Percentiles rank a stretch among this genome's conserved stretches.
These are phyloP conservation scores for Scaptomyza reducta DNA, from an alignment of 2,888 invertebrate genomes.

Conservation along the genomic window DNA sequence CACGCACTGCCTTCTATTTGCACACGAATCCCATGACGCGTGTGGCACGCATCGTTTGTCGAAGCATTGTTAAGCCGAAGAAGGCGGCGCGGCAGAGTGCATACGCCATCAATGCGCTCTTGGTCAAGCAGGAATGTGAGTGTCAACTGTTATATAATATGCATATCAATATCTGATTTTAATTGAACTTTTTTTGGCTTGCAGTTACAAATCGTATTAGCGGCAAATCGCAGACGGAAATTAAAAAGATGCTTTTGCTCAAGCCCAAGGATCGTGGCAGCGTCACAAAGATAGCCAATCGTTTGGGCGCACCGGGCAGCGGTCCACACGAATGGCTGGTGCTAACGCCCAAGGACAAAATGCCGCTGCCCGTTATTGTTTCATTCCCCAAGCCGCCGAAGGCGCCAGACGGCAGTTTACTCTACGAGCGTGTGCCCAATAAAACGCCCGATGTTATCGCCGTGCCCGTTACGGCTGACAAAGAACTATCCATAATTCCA, in stretches of 20 bases:
- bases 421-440: slow-evolving; percentile 94
- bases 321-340: slow-evolving; percentile 86
- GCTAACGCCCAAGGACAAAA: slow-evolving; percentile 85
- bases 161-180: not conserved
- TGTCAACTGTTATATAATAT: not conserved
- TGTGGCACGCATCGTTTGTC: slow-evolving; percentile 93
- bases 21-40: slow-evolving; percentile 95
- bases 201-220: slow-evolving; percentile 86
- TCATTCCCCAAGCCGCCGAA: slow-evolving; percentile 96
- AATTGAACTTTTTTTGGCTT: slow-evolving; percentile 11
- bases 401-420: slow-evolving; percentile 93
- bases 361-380: slow-evolving; percentile 92
- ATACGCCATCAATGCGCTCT: slow-evolving; percentile 90
- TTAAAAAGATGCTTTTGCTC: slow-evolving; percentile 86
- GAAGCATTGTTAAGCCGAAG: slow-evolving; percentile 91
- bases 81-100: slow-evolving; percentile 95
- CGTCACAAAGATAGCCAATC: slow-evolving; percentile 89
- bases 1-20: slow-evolving; percentile 97
- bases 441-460: slow-evolving; percentile 85
- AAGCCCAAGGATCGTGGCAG: slow-evolving; percentile 87
- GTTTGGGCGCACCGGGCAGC: slow-evolving; percentile 87
- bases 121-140: slow-evolving; percentile 95
- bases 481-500: slow-evolving; percentile 87
- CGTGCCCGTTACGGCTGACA: slow-evolving; percentile 85
- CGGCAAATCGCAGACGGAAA: slow-evolving; percentile 85